Evolutionary conservation across 2,888 invertebrate genomes (phyloP).

Genomic region (Coecobrya sp.): DNA sequence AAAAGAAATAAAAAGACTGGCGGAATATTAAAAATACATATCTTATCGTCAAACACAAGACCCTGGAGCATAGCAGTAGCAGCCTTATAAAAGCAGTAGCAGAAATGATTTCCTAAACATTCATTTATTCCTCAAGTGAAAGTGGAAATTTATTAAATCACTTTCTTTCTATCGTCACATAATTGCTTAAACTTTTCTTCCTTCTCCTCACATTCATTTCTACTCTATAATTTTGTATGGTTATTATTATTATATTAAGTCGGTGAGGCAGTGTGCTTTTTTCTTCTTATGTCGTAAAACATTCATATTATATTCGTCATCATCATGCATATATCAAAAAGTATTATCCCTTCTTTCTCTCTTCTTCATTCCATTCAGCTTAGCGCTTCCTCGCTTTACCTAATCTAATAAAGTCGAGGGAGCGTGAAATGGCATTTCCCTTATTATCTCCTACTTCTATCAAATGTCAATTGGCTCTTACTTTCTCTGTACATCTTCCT

Average conservation of each 20-base stretch:
- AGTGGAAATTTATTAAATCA: conserved; percentile 74
- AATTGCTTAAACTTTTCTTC: conserved; percentile 77
- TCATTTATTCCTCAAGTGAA: conserved; percentile 55
- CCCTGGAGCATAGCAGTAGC: background rate
- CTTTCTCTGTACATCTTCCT: conserved; percentile 74
- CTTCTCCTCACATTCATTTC: conserved; percentile 65
- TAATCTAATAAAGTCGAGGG: conserved; percentile 86
- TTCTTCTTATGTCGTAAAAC: conserved; percentile 57
- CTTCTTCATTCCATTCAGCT: conserved; percentile 74
- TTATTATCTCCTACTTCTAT: conserved; percentile 86
- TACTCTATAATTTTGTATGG: conserved; percentile 50
- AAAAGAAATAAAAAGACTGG: conserved; percentile 17
- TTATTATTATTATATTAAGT: conserved; percentile 57
- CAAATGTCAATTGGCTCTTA: conserved; percentile 85
- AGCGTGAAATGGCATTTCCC: conserved; percentile 86
- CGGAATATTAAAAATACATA: conserved; percentile 16
- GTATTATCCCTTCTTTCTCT: conserved; percentile 70
- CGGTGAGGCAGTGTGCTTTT: conserved; percentile 35
- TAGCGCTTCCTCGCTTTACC: conserved; percentile 73
- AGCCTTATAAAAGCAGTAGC: background rate
- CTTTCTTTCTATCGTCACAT: conserved; percentile 78
- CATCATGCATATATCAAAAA: conserved; percentile 76
- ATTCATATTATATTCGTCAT: conserved; percentile 64
- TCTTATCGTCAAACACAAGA: background rate
- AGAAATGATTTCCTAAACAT: conserved; percentile 46